Conservation (phyloP, 2,113 vertebrate genomes). For the Misgurnus mizolepis region DNA sequence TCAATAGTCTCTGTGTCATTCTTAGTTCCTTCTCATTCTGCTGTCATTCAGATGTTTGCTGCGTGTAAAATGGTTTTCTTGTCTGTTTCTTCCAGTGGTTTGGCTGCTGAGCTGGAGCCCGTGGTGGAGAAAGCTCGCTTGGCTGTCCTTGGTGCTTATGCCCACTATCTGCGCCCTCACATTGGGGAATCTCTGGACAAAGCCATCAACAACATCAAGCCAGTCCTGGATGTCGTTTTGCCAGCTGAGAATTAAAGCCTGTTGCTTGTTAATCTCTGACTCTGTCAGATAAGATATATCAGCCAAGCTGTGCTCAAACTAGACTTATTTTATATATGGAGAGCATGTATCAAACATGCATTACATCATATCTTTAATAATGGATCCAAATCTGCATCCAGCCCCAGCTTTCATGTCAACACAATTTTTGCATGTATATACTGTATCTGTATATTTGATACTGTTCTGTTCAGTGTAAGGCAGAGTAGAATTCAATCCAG, state of each 20-base stretch:
- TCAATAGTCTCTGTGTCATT: no score
- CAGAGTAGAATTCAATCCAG: slow-evolving; percentile 21
- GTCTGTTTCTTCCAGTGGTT: slow-evolving; percentile 55
- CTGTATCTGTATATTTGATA: slow-evolving; percentile 51
- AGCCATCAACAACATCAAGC: slow-evolving; percentile 55
- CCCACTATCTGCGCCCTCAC: slow-evolving; percentile 61
- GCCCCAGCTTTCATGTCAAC: neutral
- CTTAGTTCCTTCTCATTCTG: no score
- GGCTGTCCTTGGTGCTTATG: slow-evolving; percentile 63
- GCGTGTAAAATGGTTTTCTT: neutral
- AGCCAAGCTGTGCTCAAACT: slow-evolving; percentile 5
- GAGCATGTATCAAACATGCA: slow-evolving; percentile 5
- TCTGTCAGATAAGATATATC: neutral
- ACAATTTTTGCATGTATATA: slow-evolving; percentile 45
- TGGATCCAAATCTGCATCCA: slow-evolving; percentile 7
- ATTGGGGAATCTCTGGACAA: slow-evolving; percentile 54
- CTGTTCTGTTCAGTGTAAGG: slow-evolving; percentile 37
- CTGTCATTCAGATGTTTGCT: neutral
- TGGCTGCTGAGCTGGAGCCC: slow-evolving; percentile 58
- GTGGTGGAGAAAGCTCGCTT: slow-evolving; percentile 61
- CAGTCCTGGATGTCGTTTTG: slow-evolving; percentile 59
- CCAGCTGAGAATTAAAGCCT: slow-evolving; percentile 54
- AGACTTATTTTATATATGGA: slow-evolving; percentile 7
- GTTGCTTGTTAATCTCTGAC: neutral
- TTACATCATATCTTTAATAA: slow-evolving; percentile 13